A percentile compares a stretch with the other conserved stretches of the same genome.
Evolutionary conservation across 2,113 vertebrate species (phyloP).

Genomic region (sheep (Ovis aries)): DNA sequence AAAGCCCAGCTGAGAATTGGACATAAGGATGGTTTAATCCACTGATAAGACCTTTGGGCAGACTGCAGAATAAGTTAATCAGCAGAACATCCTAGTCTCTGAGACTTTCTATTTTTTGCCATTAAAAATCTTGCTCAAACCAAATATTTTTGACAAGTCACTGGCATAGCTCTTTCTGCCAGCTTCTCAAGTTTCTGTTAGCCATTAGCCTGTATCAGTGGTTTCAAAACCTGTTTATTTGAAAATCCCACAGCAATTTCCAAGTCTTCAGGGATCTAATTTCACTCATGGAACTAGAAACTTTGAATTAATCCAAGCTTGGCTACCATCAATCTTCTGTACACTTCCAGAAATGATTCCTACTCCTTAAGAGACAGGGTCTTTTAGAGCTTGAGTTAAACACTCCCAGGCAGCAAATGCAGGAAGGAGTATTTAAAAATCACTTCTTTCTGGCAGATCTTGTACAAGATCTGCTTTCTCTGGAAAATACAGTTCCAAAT

Average conservation of each 20-base stretch:
- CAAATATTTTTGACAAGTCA: background rate
- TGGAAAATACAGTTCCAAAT: background rate
- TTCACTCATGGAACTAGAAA: background rate
- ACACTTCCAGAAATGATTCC: background rate
- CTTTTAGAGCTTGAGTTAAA: background rate
- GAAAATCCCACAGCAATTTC: slow-evolving; percentile 36
- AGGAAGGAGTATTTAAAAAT: background rate
- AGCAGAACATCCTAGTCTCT: background rate
- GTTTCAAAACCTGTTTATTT: slow-evolving; percentile 10
- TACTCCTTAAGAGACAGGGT: background rate
- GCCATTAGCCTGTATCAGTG: background rate
- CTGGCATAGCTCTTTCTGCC: background rate
- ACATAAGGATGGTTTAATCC: background rate
- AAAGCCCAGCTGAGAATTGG: background rate
- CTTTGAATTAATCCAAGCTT: background rate
- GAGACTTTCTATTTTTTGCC: background rate
- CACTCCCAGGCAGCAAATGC: background rate
- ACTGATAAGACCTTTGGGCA: background rate
- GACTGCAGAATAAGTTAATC: background rate
- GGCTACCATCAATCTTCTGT: background rate
- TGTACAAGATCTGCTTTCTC: background rate
- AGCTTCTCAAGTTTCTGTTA: slow-evolving; percentile 41
- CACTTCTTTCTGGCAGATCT: background rate
- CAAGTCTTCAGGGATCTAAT: background rate
- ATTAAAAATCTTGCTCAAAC: background rate